A percentile compares a stretch with the other conserved stretches of the same genome.
Evolutionary conservation across 2,888 invertebrate genomes (phyloP).

Genomic region (Brachyptera putata): DNA sequence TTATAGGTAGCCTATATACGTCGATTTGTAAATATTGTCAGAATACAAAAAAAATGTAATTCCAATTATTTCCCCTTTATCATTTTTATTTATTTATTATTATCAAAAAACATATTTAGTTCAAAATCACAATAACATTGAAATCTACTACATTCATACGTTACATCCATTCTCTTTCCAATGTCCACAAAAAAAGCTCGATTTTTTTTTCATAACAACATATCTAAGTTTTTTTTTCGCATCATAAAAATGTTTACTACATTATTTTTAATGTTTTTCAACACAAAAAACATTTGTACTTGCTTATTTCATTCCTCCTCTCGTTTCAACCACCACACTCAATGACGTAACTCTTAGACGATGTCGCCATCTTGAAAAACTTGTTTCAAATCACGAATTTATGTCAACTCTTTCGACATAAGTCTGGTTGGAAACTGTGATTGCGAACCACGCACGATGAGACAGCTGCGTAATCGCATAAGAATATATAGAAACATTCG

Average conservation of each 20-base stretch:
- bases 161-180: too few relatives aligned
- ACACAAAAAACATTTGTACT: too few relatives aligned
- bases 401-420: too few relatives aligned
- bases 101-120: background rate
- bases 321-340: too few relatives aligned
- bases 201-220: background rate
- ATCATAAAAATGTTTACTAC: background rate
- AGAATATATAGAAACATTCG: constrained; percentile 7
- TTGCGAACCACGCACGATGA: too few relatives aligned
- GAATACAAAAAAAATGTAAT: background rate
- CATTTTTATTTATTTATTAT: background rate
- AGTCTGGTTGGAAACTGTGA: too few relatives aligned
- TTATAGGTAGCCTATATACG: too few relatives aligned
- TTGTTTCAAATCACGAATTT: constrained; percentile 4
- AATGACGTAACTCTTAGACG: too few relatives aligned
- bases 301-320: too few relatives aligned
- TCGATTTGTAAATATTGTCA: too few relatives aligned
- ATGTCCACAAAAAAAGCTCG: too few relatives aligned
- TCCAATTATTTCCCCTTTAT: background rate
- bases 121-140: background rate
- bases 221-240: background rate
- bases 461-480: background rate
- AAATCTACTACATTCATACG: background rate
- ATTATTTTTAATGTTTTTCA: background rate
- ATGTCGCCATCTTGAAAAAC: too few relatives aligned